Percentiles rank a stretch among this genome's conserved stretches.
Conservation (phyloP, 1,140 invertebrate genomes). For the Drosophila fuyamai region DNA sequence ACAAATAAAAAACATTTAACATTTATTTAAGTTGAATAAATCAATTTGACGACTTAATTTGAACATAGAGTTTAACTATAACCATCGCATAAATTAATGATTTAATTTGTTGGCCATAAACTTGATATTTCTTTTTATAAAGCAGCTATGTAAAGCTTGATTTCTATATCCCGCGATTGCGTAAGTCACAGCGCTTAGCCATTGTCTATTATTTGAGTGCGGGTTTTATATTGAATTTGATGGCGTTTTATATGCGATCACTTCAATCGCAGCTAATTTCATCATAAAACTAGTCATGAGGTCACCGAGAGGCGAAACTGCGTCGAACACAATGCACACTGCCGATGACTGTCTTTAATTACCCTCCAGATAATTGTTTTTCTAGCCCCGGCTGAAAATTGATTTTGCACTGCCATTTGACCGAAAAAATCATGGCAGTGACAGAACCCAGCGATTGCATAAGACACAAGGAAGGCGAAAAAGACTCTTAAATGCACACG, state of each 20-base stretch:
- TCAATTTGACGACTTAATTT: background rate
- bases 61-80: background rate
- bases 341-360: slow-evolving; percentile 38
- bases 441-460: slow-evolving; percentile 37
- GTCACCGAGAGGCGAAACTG: slow-evolving; percentile 35
- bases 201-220: slow-evolving; percentile 18
- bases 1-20: too few species aligned
- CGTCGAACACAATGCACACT: slow-evolving; percentile 8
- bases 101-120: slow-evolving; percentile 25
- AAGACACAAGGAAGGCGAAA: slow-evolving; percentile 19
- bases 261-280: slow-evolving; percentile 55
- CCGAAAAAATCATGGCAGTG: slow-evolving; percentile 8
- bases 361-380: slow-evolving; percentile 25
- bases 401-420: slow-evolving; percentile 15
- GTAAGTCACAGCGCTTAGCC: slow-evolving; percentile 22
- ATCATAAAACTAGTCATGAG: slow-evolving; percentile 57
- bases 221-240: slow-evolving; percentile 51
- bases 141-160: background rate
- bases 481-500: slow-evolving; percentile 30
- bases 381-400: slow-evolving; percentile 2
- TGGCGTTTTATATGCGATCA: slow-evolving; percentile 43
- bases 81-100: slow-evolving; percentile 1
- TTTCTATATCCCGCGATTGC: slow-evolving; percentile 30
- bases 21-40: background rate
- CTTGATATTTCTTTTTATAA: slow-evolving; percentile 27